Percentiles rank a stretch among this genome's conserved stretches.
Evolutionary conservation across 1,140 invertebrate species (phyloP).

Genomic region (Paraescarpia echinospica): DNA sequence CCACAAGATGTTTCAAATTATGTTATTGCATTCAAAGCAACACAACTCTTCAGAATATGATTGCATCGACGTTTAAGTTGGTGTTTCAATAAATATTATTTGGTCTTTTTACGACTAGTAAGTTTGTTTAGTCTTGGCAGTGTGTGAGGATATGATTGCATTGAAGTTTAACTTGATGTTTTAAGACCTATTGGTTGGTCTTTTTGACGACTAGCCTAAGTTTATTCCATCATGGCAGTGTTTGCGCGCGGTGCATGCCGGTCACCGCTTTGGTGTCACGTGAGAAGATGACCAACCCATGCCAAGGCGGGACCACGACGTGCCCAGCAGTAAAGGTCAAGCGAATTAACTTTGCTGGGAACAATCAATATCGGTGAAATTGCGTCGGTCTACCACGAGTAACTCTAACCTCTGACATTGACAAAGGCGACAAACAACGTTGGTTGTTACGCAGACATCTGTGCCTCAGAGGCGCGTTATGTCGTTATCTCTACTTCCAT

Average conservation of each 20-base stretch:
- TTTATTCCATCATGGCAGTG: neutral
- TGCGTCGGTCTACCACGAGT: neutral
- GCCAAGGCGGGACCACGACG: neutral
- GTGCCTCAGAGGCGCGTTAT: no score
- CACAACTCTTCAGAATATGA: no score
- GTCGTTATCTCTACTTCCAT: neutral
- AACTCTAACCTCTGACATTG: neutral
- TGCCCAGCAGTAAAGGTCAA: neutral
- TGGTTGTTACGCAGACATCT: neutral
- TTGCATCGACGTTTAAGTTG: no score
- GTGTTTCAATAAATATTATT: no score
- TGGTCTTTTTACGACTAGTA: no score
- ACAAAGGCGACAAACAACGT: neutral
- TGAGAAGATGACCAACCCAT: neutral
- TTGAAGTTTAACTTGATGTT: no score
- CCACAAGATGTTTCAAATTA: no score
- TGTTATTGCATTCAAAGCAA: no score
- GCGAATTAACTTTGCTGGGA: neutral
- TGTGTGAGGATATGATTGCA: no score
- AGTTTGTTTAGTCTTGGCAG: no score
- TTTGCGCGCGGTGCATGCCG: neutral
- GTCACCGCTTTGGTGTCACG: neutral
- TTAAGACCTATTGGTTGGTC: no score
- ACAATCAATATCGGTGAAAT: neutral
- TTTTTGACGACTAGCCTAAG: no score